A percentile compares a stretch with the other conserved stretches of the same genome.
Conservation (phyloP, 2,797 vertebrate genomes). For the Microchirus variegatus region DNA sequence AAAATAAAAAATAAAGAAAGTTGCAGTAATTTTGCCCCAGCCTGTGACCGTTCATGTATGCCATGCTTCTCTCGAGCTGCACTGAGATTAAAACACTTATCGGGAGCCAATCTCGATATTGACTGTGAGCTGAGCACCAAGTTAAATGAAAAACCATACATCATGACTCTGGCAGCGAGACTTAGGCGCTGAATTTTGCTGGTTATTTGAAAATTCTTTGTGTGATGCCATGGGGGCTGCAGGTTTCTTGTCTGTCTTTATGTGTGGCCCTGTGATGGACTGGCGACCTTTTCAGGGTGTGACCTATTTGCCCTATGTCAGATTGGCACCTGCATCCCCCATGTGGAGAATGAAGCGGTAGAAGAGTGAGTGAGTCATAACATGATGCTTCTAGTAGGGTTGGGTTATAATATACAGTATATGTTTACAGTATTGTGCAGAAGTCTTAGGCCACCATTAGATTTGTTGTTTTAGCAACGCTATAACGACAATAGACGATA, state of each 20-base stretch:
- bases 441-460: too few relatives aligned
- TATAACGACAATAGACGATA: too few relatives aligned
- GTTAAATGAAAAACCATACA: conserved; percentile 23
- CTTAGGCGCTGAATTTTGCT: neutral
- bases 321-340: too few relatives aligned
- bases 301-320: too few relatives aligned
- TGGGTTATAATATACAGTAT: too few relatives aligned
- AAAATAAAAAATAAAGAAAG: neutral
- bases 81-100: conserved; percentile 20
- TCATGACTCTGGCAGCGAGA: conserved; percentile 12
- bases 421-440: too few relatives aligned
- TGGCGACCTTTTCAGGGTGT: too few relatives aligned
- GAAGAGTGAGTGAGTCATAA: too few relatives aligned
- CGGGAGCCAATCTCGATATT: conserved; percentile 11
- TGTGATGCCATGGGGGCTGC: neutral
- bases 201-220: conserved; percentile 1
- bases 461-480: too few relatives aligned
- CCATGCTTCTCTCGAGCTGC: neutral
- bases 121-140: conserved; percentile 31
- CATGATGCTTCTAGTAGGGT: too few relatives aligned
- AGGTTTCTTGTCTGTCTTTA: neutral
- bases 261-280: too few relatives aligned
- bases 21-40: conserved; percentile 4
- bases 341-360: too few relatives aligned
- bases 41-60: conserved; percentile 8